Percentiles rank a stretch among this genome's conserved stretches.
phyloP scores from a whole-genome alignment of 2,113 vertebrate species.

The Anguilla rostrata region DNA sequence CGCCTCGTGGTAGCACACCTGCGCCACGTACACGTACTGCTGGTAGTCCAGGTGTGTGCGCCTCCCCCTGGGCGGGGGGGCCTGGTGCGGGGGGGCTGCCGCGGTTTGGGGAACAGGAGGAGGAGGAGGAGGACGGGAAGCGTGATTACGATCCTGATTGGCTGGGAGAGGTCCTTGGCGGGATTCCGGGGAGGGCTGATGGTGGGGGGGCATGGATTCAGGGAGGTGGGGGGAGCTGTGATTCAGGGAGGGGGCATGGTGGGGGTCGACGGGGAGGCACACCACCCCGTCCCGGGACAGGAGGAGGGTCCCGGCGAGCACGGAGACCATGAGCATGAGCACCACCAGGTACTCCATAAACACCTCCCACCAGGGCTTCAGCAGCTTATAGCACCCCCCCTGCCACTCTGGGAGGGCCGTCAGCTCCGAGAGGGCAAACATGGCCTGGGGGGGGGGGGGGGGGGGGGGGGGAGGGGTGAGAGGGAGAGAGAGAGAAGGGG shows the following conservation, averaged over 20 bases:
- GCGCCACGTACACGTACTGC: slow-evolving; percentile 76
- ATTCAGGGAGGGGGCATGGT: not conserved
- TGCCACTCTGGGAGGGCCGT: slow-evolving; percentile 75
- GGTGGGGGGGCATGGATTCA: not conserved
- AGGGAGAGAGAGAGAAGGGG: not conserved
- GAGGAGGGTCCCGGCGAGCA: slow-evolving; percentile 74
- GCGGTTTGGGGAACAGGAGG: not conserved
- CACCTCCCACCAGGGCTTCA: slow-evolving; percentile 85
- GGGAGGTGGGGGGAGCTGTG: slow-evolving; percentile 16
- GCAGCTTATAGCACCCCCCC: slow-evolving; percentile 60
- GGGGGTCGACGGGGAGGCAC: slow-evolving; percentile 66
- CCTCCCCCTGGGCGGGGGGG: slow-evolving; percentile 43
- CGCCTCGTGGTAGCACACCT: slow-evolving; percentile 76
- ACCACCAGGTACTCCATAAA: slow-evolving; percentile 80
- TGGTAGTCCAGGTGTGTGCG: slow-evolving; percentile 72
- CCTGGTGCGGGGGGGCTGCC: not conserved
- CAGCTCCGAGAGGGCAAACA: slow-evolving; percentile 69
- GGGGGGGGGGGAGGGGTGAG: not conserved
- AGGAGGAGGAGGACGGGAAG: not conserved
- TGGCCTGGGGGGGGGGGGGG: slow-evolving; percentile 38
- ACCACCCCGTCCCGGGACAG: slow-evolving; percentile 72
- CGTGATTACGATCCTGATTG: not conserved
- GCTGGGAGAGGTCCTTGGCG: not conserved
- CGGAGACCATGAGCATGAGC: slow-evolving; percentile 75
- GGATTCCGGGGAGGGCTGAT: not conserved